Evolutionary conservation across 2,888 invertebrate species (phyloP).

Genomic region (Drosophila sordidula): DNA sequence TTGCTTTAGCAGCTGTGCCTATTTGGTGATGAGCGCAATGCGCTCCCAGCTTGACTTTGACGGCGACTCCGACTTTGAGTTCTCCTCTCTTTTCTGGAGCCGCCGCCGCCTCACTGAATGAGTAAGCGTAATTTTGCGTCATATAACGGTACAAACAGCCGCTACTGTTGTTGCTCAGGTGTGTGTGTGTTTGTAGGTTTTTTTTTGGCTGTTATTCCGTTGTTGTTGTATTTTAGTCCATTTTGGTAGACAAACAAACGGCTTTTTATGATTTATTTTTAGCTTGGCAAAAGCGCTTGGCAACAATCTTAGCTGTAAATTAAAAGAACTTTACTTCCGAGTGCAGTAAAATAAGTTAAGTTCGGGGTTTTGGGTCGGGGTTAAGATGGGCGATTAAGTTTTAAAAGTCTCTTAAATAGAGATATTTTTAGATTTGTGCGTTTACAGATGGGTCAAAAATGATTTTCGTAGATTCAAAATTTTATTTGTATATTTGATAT

Average conservation of each 20-base stretch:
- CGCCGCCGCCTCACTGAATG: constrained; percentile 65
- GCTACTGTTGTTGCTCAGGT: constrained; percentile 67
- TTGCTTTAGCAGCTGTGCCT: constrained; percentile 36
- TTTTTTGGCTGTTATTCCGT: constrained; percentile 59
- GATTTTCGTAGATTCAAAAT: neutral
- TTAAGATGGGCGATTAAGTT: constrained; percentile 12
- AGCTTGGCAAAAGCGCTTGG: constrained; percentile 67
- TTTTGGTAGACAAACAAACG: constrained; percentile 82
- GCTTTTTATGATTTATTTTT: constrained; percentile 80
- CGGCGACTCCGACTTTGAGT: constrained; percentile 20
- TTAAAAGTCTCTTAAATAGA: neutral
- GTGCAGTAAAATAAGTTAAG: constrained; percentile 56
- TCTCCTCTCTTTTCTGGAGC: constrained; percentile 43
- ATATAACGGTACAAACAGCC: constrained; percentile 78
- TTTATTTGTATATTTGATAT: neutral
- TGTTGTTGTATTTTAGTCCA: constrained; percentile 76
- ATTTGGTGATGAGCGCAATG: constrained; percentile 43
- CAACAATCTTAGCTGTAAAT: constrained; percentile 73
- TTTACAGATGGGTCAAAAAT: no score
- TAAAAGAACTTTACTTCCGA: constrained; percentile 62
- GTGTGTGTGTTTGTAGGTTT: constrained; percentile 20
- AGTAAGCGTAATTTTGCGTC: constrained; percentile 81
- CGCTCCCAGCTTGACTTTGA: constrained; percentile 31
- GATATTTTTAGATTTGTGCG: neutral
- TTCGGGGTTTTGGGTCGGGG: constrained; percentile 52